phyloP scores from a whole-genome alignment of 53 echinoderm and acorn worm species.

The Echinometra lucunter region DNA sequence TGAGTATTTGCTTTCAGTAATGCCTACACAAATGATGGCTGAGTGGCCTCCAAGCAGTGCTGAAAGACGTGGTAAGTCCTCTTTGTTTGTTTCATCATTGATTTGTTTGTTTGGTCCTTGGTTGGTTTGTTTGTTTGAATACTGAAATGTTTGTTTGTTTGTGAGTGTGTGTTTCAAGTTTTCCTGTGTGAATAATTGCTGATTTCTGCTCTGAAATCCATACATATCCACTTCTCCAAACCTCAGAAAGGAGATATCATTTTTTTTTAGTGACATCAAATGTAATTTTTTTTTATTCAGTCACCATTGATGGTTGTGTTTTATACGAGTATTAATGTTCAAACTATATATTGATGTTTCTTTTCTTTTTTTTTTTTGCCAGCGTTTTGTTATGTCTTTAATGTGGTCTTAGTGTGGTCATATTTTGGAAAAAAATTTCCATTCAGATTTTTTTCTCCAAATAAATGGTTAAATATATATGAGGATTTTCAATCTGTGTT shows the following conservation, averaged over 20 bases:
- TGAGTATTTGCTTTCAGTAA: no score
- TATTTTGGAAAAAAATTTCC: neutral
- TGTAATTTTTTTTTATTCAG: neutral
- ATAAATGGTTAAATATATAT: neutral
- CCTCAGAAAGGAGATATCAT: neutral
- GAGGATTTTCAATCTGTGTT: neutral
- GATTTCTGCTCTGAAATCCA: neutral
- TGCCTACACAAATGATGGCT: no score
- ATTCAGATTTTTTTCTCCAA: neutral
- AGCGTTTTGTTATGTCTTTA: no score
- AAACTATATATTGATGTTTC: no score
- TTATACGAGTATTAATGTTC: no score
- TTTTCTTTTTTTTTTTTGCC: no score
- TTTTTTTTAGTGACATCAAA: neutral
- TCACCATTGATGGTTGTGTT: no score
- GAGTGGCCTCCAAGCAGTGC: conserved; percentile 84
- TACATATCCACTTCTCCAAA: neutral
- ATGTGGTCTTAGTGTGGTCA: no score
- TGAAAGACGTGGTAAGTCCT: conserved; percentile 91
- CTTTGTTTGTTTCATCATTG: neutral
- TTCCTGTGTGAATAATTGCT: neutral
- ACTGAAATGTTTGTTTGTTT: no score
- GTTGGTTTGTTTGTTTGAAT: neutral
- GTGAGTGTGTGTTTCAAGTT: neutral
- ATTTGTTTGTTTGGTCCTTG: neutral